Evolutionary conservation across 2,113 vertebrate genomes (phyloP).

Genomic region (Hemiscyllium ocellatum): DNA sequence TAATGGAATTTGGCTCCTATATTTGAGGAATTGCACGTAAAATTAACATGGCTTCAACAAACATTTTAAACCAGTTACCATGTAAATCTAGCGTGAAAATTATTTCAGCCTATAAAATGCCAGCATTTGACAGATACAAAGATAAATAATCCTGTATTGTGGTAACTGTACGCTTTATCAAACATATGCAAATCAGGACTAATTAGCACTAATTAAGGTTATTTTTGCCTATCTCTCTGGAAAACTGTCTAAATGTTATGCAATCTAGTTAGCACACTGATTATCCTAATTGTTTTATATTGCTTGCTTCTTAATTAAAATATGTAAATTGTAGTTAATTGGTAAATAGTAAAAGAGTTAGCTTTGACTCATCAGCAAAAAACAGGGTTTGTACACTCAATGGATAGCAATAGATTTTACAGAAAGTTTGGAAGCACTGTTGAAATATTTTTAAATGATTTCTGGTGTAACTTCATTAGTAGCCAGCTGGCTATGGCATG

Average conservation of each 20-base stretch:
- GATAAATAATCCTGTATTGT: conserved; percentile 72
- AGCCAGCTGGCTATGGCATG: background rate
- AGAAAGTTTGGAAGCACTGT: background rate
- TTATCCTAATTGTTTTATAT: conserved; percentile 89
- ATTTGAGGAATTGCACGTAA: conserved; percentile 13
- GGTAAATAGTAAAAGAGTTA: conserved; percentile 78
- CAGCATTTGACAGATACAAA: conserved; percentile 71
- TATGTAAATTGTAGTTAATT: conserved; percentile 85
- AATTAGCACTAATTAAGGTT: conserved; percentile 87
- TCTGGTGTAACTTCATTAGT: background rate
- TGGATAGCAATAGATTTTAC: background rate
- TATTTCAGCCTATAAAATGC: conserved; percentile 63
- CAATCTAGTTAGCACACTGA: conserved; percentile 80
- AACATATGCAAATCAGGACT: conserved; percentile 86
- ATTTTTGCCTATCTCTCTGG: conserved; percentile 74
- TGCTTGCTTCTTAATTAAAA: conserved; percentile 82
- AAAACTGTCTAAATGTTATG: conserved; percentile 86
- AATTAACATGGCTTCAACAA: conserved; percentile 49
- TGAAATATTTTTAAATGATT: background rate
- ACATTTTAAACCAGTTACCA: conserved; percentile 60
- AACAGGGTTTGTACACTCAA: background rate
- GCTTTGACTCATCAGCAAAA: conserved; percentile 64
- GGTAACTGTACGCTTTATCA: conserved; percentile 80
- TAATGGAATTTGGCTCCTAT: background rate
- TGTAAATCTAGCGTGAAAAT: conserved; percentile 63